These are phyloP conservation scores for Nymphalis c-album DNA, from an alignment of 2,888 invertebrate genomes.

Conservation along the genomic window DNA sequence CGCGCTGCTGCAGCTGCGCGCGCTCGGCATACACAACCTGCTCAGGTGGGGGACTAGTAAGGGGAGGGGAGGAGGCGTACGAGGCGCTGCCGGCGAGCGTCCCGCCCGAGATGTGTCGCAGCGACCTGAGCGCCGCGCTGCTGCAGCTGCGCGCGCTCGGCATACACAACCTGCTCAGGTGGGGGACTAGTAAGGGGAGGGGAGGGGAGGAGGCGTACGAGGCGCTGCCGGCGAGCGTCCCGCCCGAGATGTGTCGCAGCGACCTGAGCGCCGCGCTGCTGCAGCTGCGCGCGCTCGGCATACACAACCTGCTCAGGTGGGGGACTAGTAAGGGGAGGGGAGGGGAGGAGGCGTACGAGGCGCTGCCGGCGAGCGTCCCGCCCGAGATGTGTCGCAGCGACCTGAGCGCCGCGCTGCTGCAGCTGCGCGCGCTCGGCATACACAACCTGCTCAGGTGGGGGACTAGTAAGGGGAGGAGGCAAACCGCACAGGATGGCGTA, in stretches of 20 bases:
- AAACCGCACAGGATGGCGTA: too few relatives aligned
- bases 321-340: background rate
- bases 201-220: too few relatives aligned
- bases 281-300: slow-evolving; percentile 96
- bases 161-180: slow-evolving; percentile 92
- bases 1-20: slow-evolving; percentile 94
- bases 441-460: slow-evolving; percentile 89
- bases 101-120: slow-evolving; percentile 96
- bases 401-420: slow-evolving; percentile 90
- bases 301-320: slow-evolving; percentile 90
- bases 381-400: slow-evolving; percentile 97
- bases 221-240: slow-evolving; percentile 85
- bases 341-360: slow-evolving; percentile 88
- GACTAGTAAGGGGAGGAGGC: background rate
- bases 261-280: slow-evolving; percentile 92
- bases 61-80: too few relatives aligned
- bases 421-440: slow-evolving; percentile 96
- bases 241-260: slow-evolving; percentile 96
- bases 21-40: slow-evolving; percentile 95
- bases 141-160: slow-evolving; percentile 96
- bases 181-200: slow-evolving; percentile 2
- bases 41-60: slow-evolving; percentile 74
- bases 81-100: slow-evolving; percentile 85
- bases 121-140: slow-evolving; percentile 91
- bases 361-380: slow-evolving; percentile 86